Evolutionary conservation across 2,888 invertebrate genomes (phyloP), one percentile per base, ranked within the genome.

Genomic region (Herminia tarsipennalis): DNA sequence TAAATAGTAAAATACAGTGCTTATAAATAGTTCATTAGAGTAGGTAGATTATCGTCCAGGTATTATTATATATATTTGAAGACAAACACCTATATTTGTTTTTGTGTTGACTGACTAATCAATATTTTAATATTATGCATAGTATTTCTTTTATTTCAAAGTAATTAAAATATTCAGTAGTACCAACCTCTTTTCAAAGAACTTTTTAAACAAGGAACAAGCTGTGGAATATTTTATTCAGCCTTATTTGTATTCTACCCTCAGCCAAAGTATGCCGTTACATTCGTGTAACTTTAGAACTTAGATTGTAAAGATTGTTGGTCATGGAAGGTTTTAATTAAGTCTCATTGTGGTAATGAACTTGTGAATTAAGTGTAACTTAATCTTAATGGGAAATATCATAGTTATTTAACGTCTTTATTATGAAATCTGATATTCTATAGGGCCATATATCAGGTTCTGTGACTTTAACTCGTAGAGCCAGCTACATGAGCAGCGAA

Each of bases 291-390:
- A 49, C 52, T 49, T 59, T 42, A 55, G 55, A 57, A 33, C 40
- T 41, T 41, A 28, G 41, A 33, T 40, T 51, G 51, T 33, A 39
- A 47, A 46, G 46, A 56, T 54, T 54, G 51, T 44, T 63, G 49
- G 50, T 42, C 48, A 51, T 56, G 57, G 57, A 60, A 54, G 57
- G 51, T 63, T 60, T 60, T 63, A 63, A 63, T 63, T 60, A 60
- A 57, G 33, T 35, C 25, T 52, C 48, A 57, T 63, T 63, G 54
- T 49, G 37, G 35, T 49, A 52, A 63, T 48, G 43, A 52, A 49
- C 44, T 63, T 53, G 43, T 33, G 20, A 50, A 59, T 47, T 6
- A 57, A 51, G 38, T 60, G 63, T 57, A 63, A 63, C 42, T 29
- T 57, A 46, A 63, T 63, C 46, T 47, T 51, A 51, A 57, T 63